Percentiles rank a stretch among this genome's conserved stretches.
phyloP scores from a whole-genome alignment of 2,888 invertebrate species.

The Noctua comes region DNA sequence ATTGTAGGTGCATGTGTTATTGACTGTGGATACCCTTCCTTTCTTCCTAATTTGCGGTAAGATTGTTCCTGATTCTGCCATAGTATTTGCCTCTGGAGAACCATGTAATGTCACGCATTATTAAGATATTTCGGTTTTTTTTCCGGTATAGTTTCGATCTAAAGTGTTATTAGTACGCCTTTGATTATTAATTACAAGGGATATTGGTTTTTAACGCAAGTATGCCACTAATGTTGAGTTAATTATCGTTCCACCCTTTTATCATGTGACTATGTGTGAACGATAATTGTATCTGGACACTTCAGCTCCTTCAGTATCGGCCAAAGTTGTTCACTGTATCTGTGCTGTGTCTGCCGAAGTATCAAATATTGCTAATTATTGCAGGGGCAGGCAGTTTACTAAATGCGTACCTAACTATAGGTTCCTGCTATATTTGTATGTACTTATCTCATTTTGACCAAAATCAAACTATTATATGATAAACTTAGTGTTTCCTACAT shows the following conservation, averaged over 20 bases:
- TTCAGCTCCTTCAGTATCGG: conserved; percentile 8
- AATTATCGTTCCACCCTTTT: conserved; percentile 66
- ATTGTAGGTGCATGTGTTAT: conserved; percentile 78
- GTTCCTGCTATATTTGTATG: background rate
- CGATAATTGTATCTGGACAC: conserved; percentile 35
- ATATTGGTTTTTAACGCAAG: background rate
- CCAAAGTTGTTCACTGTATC: background rate
- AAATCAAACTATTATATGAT: background rate
- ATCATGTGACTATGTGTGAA: conserved; percentile 74
- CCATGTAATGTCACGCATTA: conserved; percentile 73
- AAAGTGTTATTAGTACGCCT: conserved; percentile 17
- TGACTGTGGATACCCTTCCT: conserved; percentile 70
- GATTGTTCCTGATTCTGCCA: conserved; percentile 77
- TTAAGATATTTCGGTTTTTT: conserved; percentile 53
- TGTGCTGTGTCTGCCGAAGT: background rate
- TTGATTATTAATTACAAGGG: conserved; percentile 34
- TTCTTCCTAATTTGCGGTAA: conserved; percentile 74
- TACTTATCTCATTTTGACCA: background rate
- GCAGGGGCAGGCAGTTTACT: background rate
- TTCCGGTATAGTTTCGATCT: conserved; percentile 21
- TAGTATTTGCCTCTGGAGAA: conserved; percentile 69
- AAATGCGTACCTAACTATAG: background rate
- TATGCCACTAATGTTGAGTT: conserved; percentile 8
- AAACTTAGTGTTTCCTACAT: background rate
- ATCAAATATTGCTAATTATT: background rate